phyloP scores from a whole-genome alignment of 1,140 invertebrate genomes.

The Sinonovacula constricta region DNA sequence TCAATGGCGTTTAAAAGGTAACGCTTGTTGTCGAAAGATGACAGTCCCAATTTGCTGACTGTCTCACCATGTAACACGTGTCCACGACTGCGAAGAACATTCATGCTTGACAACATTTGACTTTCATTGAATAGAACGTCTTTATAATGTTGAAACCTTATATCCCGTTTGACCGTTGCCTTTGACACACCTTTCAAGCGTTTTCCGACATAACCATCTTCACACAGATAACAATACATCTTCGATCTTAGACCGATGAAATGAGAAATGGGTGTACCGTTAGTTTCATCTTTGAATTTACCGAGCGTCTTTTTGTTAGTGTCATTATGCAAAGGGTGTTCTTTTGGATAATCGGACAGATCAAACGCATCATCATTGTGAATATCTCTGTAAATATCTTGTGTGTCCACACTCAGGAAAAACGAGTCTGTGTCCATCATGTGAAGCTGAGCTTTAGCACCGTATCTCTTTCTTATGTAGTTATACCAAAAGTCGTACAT shows the following conservation, averaged over 20 bases:
- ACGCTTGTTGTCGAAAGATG: conserved; percentile 17
- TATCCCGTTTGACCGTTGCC: conserved; percentile 1
- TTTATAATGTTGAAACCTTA: conserved; percentile 22
- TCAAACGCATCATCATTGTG: conserved; percentile 40
- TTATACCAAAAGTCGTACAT: conserved; percentile 72
- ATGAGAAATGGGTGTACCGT: conserved; percentile 55
- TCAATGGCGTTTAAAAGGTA: background rate
- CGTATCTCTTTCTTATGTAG: conserved; percentile 61
- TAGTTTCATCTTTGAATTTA: conserved; percentile 80
- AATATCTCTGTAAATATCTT: conserved; percentile 77
- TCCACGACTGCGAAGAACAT: conserved; percentile 3
- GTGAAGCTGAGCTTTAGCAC: conserved; percentile 58
- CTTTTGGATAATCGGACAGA: conserved; percentile 46
- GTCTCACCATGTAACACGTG: conserved; percentile 8
- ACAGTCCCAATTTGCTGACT: conserved; percentile 4
- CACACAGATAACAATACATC: conserved; percentile 18
- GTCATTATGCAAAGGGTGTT: conserved; percentile 43
- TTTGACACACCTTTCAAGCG: conserved; percentile 50
- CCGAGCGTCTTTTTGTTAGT: conserved; percentile 79
- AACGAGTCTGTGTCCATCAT: conserved; percentile 78
- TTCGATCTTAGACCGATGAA: conserved; percentile 10
- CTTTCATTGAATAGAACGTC: conserved; percentile 2
- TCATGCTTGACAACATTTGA: conserved; percentile 2
- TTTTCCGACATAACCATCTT: conserved; percentile 56
- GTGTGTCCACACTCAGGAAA: conserved; percentile 72